Percentiles rank a stretch among this genome's conserved stretches.
These are phyloP conservation scores for Calameuta filiformis DNA, from an alignment of 2,888 invertebrate species.

Conservation along the genomic window DNA sequence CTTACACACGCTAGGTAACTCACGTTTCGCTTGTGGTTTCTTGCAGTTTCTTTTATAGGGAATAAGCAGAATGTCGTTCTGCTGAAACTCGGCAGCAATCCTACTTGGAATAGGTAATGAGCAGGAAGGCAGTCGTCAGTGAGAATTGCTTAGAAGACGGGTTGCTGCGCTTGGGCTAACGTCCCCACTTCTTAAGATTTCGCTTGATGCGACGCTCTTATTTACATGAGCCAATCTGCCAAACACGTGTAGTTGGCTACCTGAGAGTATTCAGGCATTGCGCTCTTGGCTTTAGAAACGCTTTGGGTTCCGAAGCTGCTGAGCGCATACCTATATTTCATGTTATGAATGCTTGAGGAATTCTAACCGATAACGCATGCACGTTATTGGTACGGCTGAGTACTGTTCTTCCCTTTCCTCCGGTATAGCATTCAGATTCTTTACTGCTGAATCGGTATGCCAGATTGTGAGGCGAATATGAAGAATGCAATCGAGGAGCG, in stretches of 20 bases:
- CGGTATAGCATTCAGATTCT: neutral
- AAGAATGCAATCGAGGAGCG: neutral
- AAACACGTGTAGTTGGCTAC: neutral
- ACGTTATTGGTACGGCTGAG: neutral
- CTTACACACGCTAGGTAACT: neutral
- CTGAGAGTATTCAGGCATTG: neutral
- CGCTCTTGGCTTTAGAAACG: neutral
- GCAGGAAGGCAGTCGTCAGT: neutral
- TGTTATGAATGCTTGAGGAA: neutral
- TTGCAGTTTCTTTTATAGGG: neutral
- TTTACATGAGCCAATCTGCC: neutral
- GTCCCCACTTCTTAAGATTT: neutral
- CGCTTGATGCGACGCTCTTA: neutral
- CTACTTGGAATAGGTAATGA: neutral
- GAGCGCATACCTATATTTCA: neutral
- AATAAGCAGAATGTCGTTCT: neutral
- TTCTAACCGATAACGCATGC: neutral
- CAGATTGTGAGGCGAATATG: neutral
- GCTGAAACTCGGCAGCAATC: neutral
- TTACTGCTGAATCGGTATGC: neutral
- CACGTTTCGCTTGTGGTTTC: neutral
- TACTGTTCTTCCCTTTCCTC: neutral
- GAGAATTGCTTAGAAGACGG: neutral
- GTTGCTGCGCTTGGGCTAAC: neutral
- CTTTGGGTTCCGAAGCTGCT: neutral